These are phyloP conservation scores for Polypterus bichir DNA, from an alignment of 2,113 vertebrate species.

Conservation along the genomic window DNA sequence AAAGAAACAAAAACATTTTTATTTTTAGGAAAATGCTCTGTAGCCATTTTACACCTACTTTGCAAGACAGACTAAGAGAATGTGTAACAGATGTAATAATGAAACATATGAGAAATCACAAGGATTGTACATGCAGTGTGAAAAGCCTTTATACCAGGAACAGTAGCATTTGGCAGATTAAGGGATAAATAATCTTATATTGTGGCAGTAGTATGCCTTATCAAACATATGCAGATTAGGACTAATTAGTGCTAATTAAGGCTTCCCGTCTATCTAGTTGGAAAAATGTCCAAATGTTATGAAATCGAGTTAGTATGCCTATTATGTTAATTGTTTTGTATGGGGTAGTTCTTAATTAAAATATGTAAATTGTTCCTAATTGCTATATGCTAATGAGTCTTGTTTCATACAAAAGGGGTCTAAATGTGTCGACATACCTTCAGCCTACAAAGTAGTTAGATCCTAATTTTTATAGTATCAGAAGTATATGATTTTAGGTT, in stretches of 20 bases:
- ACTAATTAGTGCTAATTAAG: conserved; percentile 86
- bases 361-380: conserved; percentile 83
- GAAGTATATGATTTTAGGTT: no score
- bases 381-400: conserved; percentile 75
- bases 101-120: conserved; percentile 48
- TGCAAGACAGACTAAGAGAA: no score
- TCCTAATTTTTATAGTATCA: no score
- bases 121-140: conserved; percentile 53
- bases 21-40: no score
- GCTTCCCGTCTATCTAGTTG: conserved; percentile 72
- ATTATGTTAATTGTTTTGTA: conserved; percentile 88
- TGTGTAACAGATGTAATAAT: conserved; percentile 21
- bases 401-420: conserved; percentile 51
- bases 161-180: conserved; percentile 65
- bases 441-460: conserved; percentile 30
- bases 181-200: conserved; percentile 63
- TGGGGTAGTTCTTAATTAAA: conserved; percentile 80
- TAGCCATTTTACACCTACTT: no score
- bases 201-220: conserved; percentile 73
- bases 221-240: conserved; percentile 87
- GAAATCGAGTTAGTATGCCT: conserved; percentile 76
- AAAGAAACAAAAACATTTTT: no score
- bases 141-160: conserved; percentile 54
- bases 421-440: conserved; percentile 61
- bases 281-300: conserved; percentile 83